A percentile compares a stretch with the other conserved stretches of the same genome.
These are phyloP conservation scores for Puntigrus tetrazona DNA, from an alignment of 2,113 vertebrate species.

Conservation along the genomic window DNA sequence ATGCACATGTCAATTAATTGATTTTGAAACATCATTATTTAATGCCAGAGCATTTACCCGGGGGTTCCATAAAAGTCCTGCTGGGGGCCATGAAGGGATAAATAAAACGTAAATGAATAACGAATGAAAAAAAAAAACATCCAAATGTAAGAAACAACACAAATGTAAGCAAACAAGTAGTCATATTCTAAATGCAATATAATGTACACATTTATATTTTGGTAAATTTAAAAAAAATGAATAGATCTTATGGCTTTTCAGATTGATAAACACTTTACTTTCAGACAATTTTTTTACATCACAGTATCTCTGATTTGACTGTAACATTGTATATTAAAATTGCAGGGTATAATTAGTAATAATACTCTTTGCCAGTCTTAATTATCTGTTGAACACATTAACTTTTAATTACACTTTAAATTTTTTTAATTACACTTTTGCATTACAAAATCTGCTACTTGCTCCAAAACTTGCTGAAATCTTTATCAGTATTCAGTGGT, in stretches of 20 bases:
- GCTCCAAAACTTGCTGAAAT: not conserved
- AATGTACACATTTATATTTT: too few species aligned
- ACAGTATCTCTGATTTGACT: too few species aligned
- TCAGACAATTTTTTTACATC: too few species aligned
- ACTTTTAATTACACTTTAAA: too few species aligned
- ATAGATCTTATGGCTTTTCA: too few species aligned
- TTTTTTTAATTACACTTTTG: too few species aligned
- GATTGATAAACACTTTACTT: too few species aligned
- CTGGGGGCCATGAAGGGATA: not conserved
- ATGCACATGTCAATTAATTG: not conserved
- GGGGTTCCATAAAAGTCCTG: not conserved
- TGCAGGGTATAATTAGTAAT: not conserved
- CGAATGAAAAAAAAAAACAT: not conserved
- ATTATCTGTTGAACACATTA: not conserved
- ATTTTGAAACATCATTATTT: conserved; percentile 6
- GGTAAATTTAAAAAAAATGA: too few species aligned
- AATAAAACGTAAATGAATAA: not conserved
- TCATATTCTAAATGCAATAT: not conserved
- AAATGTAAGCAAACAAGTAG: not conserved
- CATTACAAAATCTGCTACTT: not conserved
- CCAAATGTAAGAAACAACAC: not conserved
- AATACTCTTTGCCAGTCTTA: not conserved
- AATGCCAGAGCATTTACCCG: not conserved
- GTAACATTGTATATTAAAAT: too few species aligned
- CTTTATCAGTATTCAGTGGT: not conserved